Conservation (phyloP, 1,140 invertebrate genomes). For the Eurosta solidaginis region DNA sequence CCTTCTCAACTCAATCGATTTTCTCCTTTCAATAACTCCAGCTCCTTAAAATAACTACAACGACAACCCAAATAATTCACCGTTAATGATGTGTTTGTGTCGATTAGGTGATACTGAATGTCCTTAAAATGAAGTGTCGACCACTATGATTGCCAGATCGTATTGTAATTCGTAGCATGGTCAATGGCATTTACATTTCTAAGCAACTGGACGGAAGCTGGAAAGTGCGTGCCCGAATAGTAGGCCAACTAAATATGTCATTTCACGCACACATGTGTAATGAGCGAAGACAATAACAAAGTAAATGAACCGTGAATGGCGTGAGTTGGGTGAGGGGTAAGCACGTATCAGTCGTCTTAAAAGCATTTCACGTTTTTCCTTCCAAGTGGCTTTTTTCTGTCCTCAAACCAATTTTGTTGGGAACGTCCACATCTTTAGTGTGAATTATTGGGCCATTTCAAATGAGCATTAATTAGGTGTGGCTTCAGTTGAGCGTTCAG, state of each 20-base stretch:
- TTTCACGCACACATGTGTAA: slow-evolving; percentile 30
- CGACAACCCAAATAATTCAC: background rate
- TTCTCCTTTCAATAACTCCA: background rate
- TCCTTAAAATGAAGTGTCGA: background rate
- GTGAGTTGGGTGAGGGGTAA: background rate
- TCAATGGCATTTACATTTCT: background rate
- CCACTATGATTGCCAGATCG: background rate
- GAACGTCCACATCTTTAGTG: slow-evolving; percentile 1
- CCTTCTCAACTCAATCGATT: background rate
- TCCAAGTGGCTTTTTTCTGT: background rate
- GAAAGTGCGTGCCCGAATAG: background rate
- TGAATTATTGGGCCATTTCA: slow-evolving; percentile 31
- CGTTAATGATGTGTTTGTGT: slow-evolving; percentile 29
- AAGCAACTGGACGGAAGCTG: background rate
- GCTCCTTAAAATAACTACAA: too few relatives aligned
- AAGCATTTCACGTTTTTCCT: background rate
- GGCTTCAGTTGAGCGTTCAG: background rate
- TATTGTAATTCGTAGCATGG: background rate
- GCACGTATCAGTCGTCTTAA: background rate
- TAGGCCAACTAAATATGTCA: slow-evolving; percentile 10
- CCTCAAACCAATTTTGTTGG: background rate
- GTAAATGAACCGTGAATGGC: slow-evolving; percentile 20
- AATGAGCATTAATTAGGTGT: slow-evolving; percentile 16
- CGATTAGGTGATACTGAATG: slow-evolving; percentile 17
- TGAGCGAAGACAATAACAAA: slow-evolving; percentile 8